These are phyloP conservation scores for Xylota segnis DNA, from an alignment of 2,888 invertebrate genomes.

Conservation along the genomic window DNA sequence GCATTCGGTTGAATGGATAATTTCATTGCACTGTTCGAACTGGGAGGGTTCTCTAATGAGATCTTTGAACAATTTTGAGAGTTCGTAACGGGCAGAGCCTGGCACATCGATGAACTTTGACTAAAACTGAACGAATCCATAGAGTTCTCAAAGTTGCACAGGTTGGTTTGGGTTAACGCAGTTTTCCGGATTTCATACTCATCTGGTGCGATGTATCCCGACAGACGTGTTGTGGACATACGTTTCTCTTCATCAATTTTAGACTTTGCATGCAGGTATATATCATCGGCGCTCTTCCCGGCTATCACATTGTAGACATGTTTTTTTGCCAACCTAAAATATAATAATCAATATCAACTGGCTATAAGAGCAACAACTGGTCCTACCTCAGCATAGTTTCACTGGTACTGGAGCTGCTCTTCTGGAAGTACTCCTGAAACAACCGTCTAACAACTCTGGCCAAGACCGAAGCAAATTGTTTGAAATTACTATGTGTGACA, in stretches of 20 bases:
- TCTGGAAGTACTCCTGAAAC: conserved; percentile 86
- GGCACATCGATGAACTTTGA: conserved; percentile 77
- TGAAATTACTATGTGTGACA: conserved; percentile 88
- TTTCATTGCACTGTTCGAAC: conserved; percentile 61
- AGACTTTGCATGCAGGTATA: conserved; percentile 83
- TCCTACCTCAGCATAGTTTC: conserved; percentile 89
- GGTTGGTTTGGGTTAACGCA: conserved; percentile 69
- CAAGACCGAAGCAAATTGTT: conserved; percentile 88
- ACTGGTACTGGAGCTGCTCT: conserved; percentile 90
- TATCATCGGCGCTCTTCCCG: conserved; percentile 88
- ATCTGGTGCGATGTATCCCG: conserved; percentile 83
- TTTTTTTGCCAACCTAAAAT: conserved; percentile 87
- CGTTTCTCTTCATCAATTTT: conserved; percentile 80
- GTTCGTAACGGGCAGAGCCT: conserved; percentile 48
- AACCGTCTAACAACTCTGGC: conserved; percentile 89
- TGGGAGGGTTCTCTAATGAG: conserved; percentile 11
- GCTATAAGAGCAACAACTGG: background rate
- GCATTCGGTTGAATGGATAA: conserved; percentile 80
- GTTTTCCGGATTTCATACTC: conserved; percentile 81
- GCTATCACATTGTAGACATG: conserved; percentile 88
- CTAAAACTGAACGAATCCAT: conserved; percentile 80
- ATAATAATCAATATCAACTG: conserved; percentile 15
- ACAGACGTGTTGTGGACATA: conserved; percentile 79
- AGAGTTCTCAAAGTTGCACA: conserved; percentile 81
- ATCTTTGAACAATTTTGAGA: conserved; percentile 43